Conservation (phyloP, 2,113 vertebrate genomes). For the Hiodon alosoides region DNA sequence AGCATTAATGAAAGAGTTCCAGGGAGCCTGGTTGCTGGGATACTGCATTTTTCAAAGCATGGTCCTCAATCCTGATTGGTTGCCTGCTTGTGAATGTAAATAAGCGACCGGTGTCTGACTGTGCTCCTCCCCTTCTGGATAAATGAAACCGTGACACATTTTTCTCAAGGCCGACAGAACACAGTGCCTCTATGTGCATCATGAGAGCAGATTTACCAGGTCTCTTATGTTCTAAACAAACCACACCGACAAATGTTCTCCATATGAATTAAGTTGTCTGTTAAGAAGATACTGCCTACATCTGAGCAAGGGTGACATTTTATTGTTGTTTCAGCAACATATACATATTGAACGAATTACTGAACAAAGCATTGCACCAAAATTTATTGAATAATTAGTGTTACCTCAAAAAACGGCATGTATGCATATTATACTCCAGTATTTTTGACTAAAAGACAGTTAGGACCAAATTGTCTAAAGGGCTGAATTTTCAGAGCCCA, state of each 20-base stretch:
- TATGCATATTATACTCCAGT: background rate
- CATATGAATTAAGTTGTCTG: background rate
- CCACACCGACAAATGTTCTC: background rate
- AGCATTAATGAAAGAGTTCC: slow-evolving; percentile 10
- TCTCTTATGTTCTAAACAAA: too few relatives aligned
- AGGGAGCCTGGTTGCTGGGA: slow-evolving; percentile 23
- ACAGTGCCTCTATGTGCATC: background rate
- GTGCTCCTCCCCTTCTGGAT: background rate
- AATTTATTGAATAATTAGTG: background rate
- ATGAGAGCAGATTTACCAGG: slow-evolving; percentile 2
- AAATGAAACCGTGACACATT: background rate
- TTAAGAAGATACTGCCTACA: background rate
- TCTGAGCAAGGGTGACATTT: background rate
- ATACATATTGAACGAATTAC: too few relatives aligned
- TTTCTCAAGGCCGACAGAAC: background rate
- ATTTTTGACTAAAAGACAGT: background rate
- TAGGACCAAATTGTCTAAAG: background rate
- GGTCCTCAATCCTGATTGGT: slow-evolving; percentile 9
- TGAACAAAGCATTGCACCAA: too few relatives aligned
- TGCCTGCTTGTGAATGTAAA: slow-evolving; percentile 23
- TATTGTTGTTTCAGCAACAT: too few relatives aligned
- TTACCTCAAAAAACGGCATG: background rate
- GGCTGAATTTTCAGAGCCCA: background rate
- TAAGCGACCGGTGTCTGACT: background rate
- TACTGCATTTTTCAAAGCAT: slow-evolving; percentile 19